Evolutionary conservation across 2,113 vertebrate genomes (phyloP).

Genomic region (Alces alces): DNA sequence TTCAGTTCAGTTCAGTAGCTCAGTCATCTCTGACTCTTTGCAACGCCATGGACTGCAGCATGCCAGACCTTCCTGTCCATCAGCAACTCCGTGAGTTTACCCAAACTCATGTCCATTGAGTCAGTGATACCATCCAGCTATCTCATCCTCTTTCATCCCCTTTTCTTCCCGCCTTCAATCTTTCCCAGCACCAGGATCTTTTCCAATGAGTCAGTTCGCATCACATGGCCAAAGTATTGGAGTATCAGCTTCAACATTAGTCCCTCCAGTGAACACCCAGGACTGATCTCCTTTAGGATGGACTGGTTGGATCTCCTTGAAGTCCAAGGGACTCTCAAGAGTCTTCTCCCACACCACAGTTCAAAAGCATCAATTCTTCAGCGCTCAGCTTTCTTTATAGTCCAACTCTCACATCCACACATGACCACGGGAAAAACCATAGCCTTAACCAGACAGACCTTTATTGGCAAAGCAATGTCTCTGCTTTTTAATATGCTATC

Average conservation of each 20-base stretch:
- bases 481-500: not conserved
- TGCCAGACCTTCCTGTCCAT: not conserved
- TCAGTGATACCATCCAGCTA: not conserved
- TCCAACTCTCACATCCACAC: not conserved
- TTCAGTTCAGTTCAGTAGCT: not conserved
- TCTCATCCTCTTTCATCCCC: not conserved
- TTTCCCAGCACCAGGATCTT: not conserved
- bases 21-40: rapidly evolving
- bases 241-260: not conserved
- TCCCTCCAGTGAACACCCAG: not conserved
- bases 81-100: not conserved
- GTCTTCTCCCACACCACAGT: not conserved
- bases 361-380: not conserved
- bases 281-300: not conserved
- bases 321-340: not conserved
- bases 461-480: not conserved
- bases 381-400: not conserved
- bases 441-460: not conserved
- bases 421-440: not conserved
- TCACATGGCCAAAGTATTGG: rapidly evolving
- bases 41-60: rapidly evolving
- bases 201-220: not conserved
- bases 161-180: not conserved
- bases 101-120: not conserved
- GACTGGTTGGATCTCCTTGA: not conserved